These are phyloP conservation scores for Erpetoichthys calabaricus DNA, from an alignment of 2,797 vertebrate species.

Conservation along the genomic window DNA sequence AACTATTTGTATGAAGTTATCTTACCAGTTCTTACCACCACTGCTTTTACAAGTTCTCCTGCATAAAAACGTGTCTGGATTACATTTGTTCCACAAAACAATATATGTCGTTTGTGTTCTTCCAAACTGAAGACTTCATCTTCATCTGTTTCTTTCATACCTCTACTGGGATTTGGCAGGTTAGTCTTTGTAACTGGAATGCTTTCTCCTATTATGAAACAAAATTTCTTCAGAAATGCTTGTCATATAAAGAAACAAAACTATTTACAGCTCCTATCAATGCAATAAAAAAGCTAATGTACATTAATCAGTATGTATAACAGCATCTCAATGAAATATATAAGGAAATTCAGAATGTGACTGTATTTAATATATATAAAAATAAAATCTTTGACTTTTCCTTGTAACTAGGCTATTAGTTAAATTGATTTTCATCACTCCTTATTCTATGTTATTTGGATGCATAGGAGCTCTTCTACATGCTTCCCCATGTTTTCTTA, in stretches of 20 bases:
- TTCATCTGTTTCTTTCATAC: constrained; percentile 39
- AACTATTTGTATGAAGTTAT: background rate
- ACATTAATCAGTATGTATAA: background rate
- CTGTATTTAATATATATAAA: background rate
- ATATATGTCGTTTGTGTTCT: constrained; percentile 77
- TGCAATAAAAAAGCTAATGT: background rate
- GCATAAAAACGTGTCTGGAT: constrained; percentile 98
- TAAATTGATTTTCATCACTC: too few species aligned
- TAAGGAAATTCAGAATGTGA: background rate
- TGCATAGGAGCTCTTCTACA: too few species aligned
- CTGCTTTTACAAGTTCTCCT: constrained; percentile 84
- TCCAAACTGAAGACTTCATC: constrained; percentile 63
- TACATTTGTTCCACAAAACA: constrained; percentile 89
- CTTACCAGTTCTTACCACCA: constrained; percentile 86
- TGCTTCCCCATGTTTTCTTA: too few species aligned
- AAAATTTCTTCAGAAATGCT: too few species aligned
- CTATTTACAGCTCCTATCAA: too few species aligned
- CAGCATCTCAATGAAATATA: too few species aligned
- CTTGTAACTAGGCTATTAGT: too few species aligned
- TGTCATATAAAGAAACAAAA: too few species aligned
- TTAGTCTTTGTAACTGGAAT: constrained; percentile 96
- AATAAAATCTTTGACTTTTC: background rate
- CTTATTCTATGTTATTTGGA: too few species aligned
- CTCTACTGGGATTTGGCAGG: constrained; percentile 68
- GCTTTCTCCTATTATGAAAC: constrained; percentile 66